These are phyloP conservation scores for Odocoileus virginianus DNA, from an alignment of 2,113 vertebrate species.

Conservation along the genomic window DNA sequence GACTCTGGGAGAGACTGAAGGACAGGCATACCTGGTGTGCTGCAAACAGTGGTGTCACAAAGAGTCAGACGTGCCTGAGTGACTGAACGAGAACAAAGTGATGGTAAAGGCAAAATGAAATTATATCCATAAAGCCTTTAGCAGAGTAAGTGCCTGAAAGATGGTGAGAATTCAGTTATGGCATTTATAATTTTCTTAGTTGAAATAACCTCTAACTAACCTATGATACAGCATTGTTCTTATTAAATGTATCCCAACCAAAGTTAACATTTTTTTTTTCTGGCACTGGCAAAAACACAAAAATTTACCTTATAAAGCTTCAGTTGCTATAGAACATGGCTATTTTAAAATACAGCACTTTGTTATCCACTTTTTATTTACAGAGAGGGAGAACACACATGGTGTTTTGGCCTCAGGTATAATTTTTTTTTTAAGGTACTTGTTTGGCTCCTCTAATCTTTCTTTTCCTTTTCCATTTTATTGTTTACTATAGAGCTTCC, in stretches of 20 bases:
- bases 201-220: not conserved
- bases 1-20: not conserved
- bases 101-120: not conserved
- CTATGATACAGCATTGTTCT: not conserved
- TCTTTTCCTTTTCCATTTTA: not conserved
- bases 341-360: not conserved
- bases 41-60: not conserved
- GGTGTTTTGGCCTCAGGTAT: not conserved
- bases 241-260: not conserved
- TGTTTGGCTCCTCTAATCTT: not conserved
- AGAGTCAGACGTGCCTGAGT: not conserved
- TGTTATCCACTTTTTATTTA: not conserved
- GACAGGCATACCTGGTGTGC: not conserved
- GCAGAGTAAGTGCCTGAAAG: not conserved
- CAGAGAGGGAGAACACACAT: rapidly evolving
- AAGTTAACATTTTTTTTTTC: not conserved
- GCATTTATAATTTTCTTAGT: not conserved
- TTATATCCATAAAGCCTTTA: not conserved
- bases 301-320: not conserved
- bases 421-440: not conserved
- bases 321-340: not conserved
- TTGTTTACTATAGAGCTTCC: not conserved
- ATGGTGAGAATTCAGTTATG: not conserved
- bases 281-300: not conserved
- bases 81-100: not conserved